These are phyloP conservation scores for Phaedon cochleariae DNA, from an alignment of 2,888 invertebrate genomes.

Conservation along the genomic window DNA sequence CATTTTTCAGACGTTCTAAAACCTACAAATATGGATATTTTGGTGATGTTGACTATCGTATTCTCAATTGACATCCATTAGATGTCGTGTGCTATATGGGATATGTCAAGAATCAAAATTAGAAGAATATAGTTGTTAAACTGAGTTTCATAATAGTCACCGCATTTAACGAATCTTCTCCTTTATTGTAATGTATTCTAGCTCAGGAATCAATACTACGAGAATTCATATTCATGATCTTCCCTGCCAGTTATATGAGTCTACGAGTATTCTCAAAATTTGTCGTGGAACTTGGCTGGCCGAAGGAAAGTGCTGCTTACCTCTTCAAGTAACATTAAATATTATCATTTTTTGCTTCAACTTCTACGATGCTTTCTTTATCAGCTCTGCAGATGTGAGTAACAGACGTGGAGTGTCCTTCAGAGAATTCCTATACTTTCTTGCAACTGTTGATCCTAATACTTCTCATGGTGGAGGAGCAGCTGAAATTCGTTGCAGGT, in stretches of 20 bases:
- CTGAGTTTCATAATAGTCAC: too few species aligned
- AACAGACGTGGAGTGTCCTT: slow-evolving; percentile 66
- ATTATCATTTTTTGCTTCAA: background rate
- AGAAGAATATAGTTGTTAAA: too few species aligned
- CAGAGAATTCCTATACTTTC: slow-evolving; percentile 68
- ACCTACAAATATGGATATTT: too few species aligned
- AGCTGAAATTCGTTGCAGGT: slow-evolving; percentile 74
- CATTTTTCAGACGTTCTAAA: too few species aligned
- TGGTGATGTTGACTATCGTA: too few species aligned
- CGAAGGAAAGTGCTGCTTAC: slow-evolving; percentile 59
- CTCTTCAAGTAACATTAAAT: slow-evolving; percentile 63
- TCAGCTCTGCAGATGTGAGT: slow-evolving; percentile 67
- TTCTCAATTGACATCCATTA: too few species aligned
- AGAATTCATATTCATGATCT: slow-evolving; percentile 66
- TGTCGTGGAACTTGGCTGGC: slow-evolving; percentile 68
- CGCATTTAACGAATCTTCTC: too few species aligned
- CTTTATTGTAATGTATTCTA: slow-evolving; percentile 51
- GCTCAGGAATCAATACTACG: slow-evolving; percentile 68
- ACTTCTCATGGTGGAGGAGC: slow-evolving; percentile 72
- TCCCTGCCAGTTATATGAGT: slow-evolving; percentile 69
- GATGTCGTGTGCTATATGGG: too few species aligned
- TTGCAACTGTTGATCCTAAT: slow-evolving; percentile 71
- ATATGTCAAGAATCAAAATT: too few species aligned
- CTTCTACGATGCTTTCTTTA: slow-evolving; percentile 17
- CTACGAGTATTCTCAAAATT: slow-evolving; percentile 65